Conservation (phyloP, 2,113 vertebrate genomes). For the Chlamydotis undulata region DNA sequence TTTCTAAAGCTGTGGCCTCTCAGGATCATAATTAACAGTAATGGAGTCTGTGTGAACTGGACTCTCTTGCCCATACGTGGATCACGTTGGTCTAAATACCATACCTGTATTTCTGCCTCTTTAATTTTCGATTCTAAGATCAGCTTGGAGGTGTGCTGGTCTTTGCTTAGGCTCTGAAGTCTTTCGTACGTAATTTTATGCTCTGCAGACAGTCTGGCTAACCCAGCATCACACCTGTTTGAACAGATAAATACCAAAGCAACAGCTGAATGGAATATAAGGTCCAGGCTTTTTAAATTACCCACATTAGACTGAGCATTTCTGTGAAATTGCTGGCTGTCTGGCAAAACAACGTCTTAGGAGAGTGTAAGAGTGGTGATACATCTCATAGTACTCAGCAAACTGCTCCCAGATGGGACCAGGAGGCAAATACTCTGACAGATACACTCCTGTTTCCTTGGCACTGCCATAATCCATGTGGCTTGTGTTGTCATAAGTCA, state of each 20-base stretch:
- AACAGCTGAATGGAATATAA: background rate
- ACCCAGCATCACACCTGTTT: slow-evolving; percentile 79
- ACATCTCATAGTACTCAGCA: background rate
- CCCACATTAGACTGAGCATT: background rate
- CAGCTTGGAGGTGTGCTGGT: slow-evolving; percentile 79
- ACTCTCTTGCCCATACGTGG: background rate
- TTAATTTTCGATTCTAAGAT: slow-evolving; percentile 88
- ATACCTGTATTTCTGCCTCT: slow-evolving; percentile 82
- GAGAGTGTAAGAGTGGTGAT: background rate
- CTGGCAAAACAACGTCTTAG: background rate
- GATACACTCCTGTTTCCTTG: background rate
- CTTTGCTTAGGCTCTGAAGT: slow-evolving; percentile 79
- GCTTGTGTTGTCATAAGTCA: background rate
- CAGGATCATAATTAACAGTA: background rate
- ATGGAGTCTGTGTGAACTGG: background rate
- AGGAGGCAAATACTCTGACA: background rate
- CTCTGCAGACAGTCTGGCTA: slow-evolving; percentile 80
- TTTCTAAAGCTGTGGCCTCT: background rate
- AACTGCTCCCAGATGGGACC: background rate
- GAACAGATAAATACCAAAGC: slow-evolving; percentile 24
- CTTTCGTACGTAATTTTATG: slow-evolving; percentile 78
- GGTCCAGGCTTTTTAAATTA: background rate
- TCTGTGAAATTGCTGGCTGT: background rate
- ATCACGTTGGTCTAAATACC: background rate
- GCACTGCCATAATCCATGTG: background rate